Conservation (phyloP, 2,113 vertebrate species). For the Campylomormyrus numenius region DNA sequence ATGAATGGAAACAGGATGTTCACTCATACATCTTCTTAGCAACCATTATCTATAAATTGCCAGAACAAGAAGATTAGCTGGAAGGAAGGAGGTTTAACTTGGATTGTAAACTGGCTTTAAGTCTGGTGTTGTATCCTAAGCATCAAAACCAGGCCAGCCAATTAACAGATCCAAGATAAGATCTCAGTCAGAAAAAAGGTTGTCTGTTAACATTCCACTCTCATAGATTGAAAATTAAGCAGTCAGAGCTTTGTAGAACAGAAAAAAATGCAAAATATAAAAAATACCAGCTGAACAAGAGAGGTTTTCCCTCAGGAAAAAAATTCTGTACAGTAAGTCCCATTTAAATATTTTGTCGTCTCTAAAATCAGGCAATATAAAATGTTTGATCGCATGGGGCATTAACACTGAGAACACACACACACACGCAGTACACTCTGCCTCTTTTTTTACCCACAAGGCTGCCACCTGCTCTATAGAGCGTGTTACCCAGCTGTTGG, state of each 20-base stretch:
- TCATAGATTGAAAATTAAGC: not conserved
- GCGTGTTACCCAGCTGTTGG: conserved; percentile 68
- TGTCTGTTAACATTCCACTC: not conserved
- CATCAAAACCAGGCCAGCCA: not conserved
- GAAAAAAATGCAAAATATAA: not conserved
- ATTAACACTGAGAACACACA: not conserved
- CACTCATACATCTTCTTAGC: not conserved
- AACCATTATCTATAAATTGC: not conserved
- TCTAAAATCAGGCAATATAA: not conserved
- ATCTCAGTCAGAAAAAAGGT: not conserved
- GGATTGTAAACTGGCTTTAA: not conserved
- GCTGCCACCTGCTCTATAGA: conserved; percentile 69
- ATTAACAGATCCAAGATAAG: not conserved
- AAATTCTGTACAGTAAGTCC: not conserved
- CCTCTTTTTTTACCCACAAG: conserved; percentile 44
- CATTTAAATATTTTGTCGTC: not conserved
- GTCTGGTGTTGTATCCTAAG: not conserved
- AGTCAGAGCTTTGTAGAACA: not conserved
- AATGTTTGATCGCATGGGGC: not conserved
- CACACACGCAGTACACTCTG: conserved; percentile 52
- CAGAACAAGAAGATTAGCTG: not conserved
- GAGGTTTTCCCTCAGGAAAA: not conserved
- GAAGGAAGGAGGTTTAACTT: not conserved
- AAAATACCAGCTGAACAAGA: not conserved
- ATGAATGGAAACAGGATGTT: not conserved